Base-by-base conservation (phyloP, 2,888 invertebrate species). In the Brachyopa scutellaris region DNA sequence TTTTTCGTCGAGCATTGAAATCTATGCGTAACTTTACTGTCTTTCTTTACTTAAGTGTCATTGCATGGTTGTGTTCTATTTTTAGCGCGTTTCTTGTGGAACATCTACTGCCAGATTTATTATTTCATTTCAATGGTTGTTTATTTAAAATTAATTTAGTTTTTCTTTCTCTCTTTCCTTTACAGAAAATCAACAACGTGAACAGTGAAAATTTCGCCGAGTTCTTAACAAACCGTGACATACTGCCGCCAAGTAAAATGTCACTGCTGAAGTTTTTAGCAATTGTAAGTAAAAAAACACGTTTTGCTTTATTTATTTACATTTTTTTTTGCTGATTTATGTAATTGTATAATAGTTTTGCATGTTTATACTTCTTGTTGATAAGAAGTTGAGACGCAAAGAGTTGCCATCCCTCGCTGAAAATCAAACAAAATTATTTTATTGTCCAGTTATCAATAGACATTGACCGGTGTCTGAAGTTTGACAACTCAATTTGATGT, bases 231-330 rank as follows among this genome's bases (percentile, higher is more conserved):
- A 86, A 87, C 85, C 86, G 87, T 61, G 87, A 87, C 84, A 86
- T 87, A 78, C 84, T 87, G 77, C 85, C 85, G 66, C 86, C 87
- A 57, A 89, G 87, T 86, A 88, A 86, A 73, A 90, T 89, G 90
- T 90, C 90, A 78, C 85, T 90, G 85, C 92, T 95, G 85, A 95
- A 95, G 91, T 95, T 95, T 89, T 91, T 96, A 90, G 95, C 95
- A 87, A 94, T 95, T 92, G 95, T 95, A 93, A 95, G 95, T 94
- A 91, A 15, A 23, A 6, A 11, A 19, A 17, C n/a, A 1, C 7
- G 15, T 55, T 11, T 29, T 19, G 17, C n/a, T n/a, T 21, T 1
- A 45, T 45, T 42, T 47, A 51, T 2, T 53, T 9, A 2, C 8
- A n/a, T 21, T 45, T 26, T 33, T 23, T 9, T 17, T 40, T 45